Base-by-base conservation (phyloP, 2,113 vertebrate genomes). In the Chunga burmeisteri region DNA sequence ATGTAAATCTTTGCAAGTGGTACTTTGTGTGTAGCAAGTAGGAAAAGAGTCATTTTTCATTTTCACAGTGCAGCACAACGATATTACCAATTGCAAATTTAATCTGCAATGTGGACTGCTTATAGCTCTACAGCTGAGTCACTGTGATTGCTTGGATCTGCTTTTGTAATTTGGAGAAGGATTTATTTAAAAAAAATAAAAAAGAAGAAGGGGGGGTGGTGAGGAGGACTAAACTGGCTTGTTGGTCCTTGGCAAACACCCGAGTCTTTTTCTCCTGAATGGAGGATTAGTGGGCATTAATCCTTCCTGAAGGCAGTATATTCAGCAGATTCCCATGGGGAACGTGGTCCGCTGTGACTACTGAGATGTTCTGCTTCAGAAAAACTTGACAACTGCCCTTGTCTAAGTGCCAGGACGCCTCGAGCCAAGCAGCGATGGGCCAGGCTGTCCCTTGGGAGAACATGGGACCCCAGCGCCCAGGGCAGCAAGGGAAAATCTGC, bases 11-110 rank as follows among this genome's bases (percentile, higher is more conserved):
- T 81, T 59, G 26, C 74, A 42, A 21, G 26, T 27, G 12, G 52
- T 49, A 40, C 77, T 87, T 34, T 32, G 7, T 3, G 3, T 16
- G 14, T 29, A 73, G 46, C 38, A 84, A 59, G 44, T 55, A 56
- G 42, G 47, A 44, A 86, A 38, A 81, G 75, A 81, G 52, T 52
- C 1, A 81, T 79, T 94, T 87, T 87, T 93, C 73, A 79, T 75
- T 91, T 95, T 72, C 65, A 56, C 73, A 32, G 59, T 30, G 49
- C 56, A 8, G 18, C 68, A 81, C 73, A 92, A 78, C 1, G 7
- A 59, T 84, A 87, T 81, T 95, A 79, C 73, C 86, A 84, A 75
- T 14, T 87, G 65, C 56, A 93, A 71, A 79, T 96, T 85, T 85
- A 84, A 85, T 96, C 84, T 81, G 56, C 68, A 84, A 3, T 34